These are phyloP conservation scores for Neolamprologus modestus DNA, from an alignment of 2,113 vertebrate species.

Conservation along the genomic window DNA sequence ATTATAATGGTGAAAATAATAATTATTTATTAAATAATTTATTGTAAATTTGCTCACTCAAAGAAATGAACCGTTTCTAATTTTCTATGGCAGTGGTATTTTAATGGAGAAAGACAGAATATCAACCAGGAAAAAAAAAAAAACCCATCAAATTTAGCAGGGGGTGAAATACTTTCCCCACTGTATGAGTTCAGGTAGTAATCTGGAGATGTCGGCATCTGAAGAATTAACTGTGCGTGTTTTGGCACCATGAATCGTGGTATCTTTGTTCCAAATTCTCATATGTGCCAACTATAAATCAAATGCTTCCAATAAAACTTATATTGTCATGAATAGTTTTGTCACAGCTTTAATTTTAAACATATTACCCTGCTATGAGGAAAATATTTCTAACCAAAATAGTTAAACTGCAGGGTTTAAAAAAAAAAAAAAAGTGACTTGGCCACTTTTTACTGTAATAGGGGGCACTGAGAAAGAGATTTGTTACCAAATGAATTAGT, in stretches of 20 bases:
- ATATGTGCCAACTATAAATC: background rate
- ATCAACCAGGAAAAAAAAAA: background rate
- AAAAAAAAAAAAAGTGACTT: background rate
- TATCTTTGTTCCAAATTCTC: background rate
- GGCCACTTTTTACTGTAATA: background rate
- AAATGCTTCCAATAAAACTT: background rate
- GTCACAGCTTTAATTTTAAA: background rate
- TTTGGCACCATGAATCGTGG: background rate
- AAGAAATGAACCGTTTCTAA: rapidly evolving
- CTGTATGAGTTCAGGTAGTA: background rate
- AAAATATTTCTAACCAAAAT: background rate
- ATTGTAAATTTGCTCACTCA: background rate
- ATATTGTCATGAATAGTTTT: background rate
- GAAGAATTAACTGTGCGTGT: background rate
- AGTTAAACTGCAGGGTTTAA: background rate
- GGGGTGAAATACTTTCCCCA: background rate
- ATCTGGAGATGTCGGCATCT: background rate
- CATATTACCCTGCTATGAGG: background rate
- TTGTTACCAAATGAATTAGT: background rate
- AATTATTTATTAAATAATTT: too few species aligned
- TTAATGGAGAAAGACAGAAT: background rate
- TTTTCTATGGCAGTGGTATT: background rate
- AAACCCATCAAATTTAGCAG: background rate
- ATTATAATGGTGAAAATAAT: background rate
- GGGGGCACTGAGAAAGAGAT: background rate